Evolutionary conservation across 2,113 vertebrate genomes (phyloP).

Genomic region (Sander vitreus): DNA sequence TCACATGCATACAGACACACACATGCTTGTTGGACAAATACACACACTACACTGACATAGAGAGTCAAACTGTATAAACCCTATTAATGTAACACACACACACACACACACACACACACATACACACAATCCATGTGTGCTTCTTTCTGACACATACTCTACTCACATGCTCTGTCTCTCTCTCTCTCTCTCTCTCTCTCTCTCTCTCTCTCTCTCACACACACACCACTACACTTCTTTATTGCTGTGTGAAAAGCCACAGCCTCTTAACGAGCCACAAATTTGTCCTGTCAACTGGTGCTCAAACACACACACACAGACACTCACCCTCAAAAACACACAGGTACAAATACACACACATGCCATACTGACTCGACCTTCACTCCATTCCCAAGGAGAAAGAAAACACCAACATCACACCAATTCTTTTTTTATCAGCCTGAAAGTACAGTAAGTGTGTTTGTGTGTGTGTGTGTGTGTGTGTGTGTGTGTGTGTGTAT

Average conservation of each 20-base stretch:
- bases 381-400: slow-evolving; percentile 79
- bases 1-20: neutral
- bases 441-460: slow-evolving; percentile 40
- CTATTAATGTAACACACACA: slow-evolving; percentile 25
- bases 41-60: slow-evolving; percentile 19
- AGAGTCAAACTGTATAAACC: slow-evolving; percentile 41
- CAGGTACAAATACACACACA: slow-evolving; percentile 40
- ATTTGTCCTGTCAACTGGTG: slow-evolving; percentile 92
- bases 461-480: neutral
- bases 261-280: slow-evolving; percentile 92
- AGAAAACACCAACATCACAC: slow-evolving; percentile 67
- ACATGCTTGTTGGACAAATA: slow-evolving; percentile 28
- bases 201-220: neutral
- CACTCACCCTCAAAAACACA: slow-evolving; percentile 9
- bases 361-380: slow-evolving; percentile 79
- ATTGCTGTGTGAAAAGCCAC: slow-evolving; percentile 88
- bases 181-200: neutral
- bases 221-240: slow-evolving; percentile 85
- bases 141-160: slow-evolving; percentile 56
- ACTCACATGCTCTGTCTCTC: slow-evolving; percentile 62
- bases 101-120: slow-evolving; percentile 9
- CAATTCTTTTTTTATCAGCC: slow-evolving; percentile 54
- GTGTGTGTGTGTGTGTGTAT: neutral
- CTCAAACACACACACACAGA: slow-evolving; percentile 39
- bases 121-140: slow-evolving; percentile 12